phyloP scores from a whole-genome alignment of 2,113 vertebrate genomes.

The Morone saxatilis region DNA sequence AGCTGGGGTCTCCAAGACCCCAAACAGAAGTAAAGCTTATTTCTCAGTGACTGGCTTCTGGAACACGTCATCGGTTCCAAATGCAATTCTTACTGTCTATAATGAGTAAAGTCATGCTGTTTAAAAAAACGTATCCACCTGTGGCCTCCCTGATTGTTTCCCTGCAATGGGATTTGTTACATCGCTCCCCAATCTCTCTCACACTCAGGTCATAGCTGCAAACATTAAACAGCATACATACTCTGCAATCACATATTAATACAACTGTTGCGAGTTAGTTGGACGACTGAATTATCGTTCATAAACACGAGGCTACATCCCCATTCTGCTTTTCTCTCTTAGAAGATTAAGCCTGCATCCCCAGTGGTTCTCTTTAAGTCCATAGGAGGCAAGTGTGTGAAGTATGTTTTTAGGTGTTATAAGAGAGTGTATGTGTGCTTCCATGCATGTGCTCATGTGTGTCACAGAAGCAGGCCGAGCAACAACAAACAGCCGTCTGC shows the following conservation, averaged over 20 bases:
- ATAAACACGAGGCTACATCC: constrained; percentile 42
- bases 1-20: neutral
- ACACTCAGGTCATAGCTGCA: too few relatives aligned
- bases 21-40: neutral
- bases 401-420: constrained; percentile 60
- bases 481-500: constrained; percentile 76
- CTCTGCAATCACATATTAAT: neutral
- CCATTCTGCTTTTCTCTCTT: constrained; percentile 54
- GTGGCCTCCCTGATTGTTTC: neutral
- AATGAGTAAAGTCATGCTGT: neutral
- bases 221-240: neutral
- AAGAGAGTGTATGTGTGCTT: neutral
- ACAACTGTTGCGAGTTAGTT: neutral
- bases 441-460: constrained; percentile 52
- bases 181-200: neutral
- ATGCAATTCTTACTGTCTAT: neutral
- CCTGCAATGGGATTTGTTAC: neutral
- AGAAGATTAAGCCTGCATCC: constrained; percentile 57
- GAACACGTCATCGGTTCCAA: neutral
- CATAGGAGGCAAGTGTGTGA: constrained; percentile 53
- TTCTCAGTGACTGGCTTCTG: neutral
- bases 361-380: constrained; percentile 45
- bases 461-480: constrained; percentile 50
- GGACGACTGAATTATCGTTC: constrained; percentile 23
- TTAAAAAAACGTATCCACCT: too few relatives aligned